These are phyloP conservation scores for Calameuta filiformis DNA, from an alignment of 2,888 invertebrate genomes.

Conservation along the genomic window DNA sequence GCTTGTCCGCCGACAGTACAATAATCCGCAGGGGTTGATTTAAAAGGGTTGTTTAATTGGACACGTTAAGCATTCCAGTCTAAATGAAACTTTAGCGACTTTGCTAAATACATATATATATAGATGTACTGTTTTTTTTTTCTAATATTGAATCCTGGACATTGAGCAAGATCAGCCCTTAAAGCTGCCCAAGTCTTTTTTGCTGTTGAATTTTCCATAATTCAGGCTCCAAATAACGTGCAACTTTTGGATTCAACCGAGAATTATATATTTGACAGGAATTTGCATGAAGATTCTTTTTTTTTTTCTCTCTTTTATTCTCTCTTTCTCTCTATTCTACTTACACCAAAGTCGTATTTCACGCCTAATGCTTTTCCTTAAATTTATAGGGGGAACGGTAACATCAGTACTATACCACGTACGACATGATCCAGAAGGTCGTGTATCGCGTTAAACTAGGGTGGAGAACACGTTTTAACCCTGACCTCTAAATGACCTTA, in stretches of 20 bases:
- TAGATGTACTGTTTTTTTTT: not conserved
- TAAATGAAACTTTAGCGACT: not conserved
- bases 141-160: not conserved
- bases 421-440: conserved; percentile 8
- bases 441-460: not conserved
- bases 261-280: not conserved
- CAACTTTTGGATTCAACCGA: not conserved
- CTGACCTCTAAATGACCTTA: not conserved
- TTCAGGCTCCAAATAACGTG: not conserved
- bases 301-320: not conserved
- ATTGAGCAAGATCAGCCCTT: not conserved
- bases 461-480: not conserved
- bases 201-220: not conserved
- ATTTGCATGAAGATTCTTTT: not conserved
- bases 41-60: not conserved
- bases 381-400: conserved; percentile 37
- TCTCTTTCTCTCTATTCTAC: not conserved
- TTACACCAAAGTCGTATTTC: not conserved
- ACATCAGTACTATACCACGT: conserved; percentile 26
- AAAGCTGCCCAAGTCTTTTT: not conserved
- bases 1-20: not conserved
- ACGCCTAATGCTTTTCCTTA: conserved; percentile 19
- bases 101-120: not conserved
- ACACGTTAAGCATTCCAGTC: not conserved
- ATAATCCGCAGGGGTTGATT: not conserved